Evolutionary conservation across 1,140 invertebrate species (phyloP), one percentile per base, ranked within the genome.

Genomic region (Neodiprion fabricii): DNA sequence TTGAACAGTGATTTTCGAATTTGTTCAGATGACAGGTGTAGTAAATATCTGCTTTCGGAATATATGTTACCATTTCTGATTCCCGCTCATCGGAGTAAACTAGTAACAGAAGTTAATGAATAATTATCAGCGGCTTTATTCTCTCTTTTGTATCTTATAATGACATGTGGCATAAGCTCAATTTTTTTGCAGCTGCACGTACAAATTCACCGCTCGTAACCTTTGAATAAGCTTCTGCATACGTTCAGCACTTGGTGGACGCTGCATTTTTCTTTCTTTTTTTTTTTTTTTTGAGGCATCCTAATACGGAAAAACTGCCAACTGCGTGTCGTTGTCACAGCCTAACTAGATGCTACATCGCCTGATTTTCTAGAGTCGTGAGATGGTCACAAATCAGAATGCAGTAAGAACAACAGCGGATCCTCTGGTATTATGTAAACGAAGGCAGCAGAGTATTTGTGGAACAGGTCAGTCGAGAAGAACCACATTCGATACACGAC

Each of bases 1-100:
- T 84, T 65, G 79, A 72, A 85, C 65, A 82, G 80, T 21, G 84
- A 1, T 14, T 14, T 53, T 53, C 50, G 50, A 53, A 53, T 53
- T 53, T 53, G 10, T 2, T 53, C n/a, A 53, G 50, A n/a, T 10
- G 50, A 53, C 50, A 53, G 50, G 50, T 14, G n/a, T 53, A 53
- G 50, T 53, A 53, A 11, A 53, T 53, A 53, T 53, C 50, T 53
- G 50, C 50, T 53, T 14, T 53, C n/a, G 10, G 10, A 53, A 53
- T 2, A 53, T 53, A 53, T 53, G 1, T 53, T 14, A 53, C 50
- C 50, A 53, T 53, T 53, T 53, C 50, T 2, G 50, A 53, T 53
- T 53, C 50, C 50, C n/a, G 50, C 10, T 53, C 50, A n/a, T 53
- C 50, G 10, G 50, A 53, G 1, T 11, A 53, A 53, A 2, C 50